Evolutionary conservation across 1,140 invertebrate species (phyloP), one percentile per base, ranked within the genome.

Genomic region (Anoplolepis gracilipes): DNA sequence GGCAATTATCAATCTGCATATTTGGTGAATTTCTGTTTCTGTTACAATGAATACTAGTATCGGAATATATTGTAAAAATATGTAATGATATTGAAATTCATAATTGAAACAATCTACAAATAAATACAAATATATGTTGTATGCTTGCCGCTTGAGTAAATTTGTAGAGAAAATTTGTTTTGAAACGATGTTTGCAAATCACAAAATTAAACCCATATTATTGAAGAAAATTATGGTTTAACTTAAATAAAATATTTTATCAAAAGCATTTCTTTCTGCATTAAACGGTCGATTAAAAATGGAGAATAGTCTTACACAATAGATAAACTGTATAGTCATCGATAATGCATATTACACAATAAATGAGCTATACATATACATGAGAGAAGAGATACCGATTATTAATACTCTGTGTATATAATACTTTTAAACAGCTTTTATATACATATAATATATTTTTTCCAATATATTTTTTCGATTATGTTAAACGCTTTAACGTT

Each of bases 91-190:
- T 30, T 4, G 16, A 76, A 78, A 33, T 65, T 19, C 5, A 4
- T 1, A 36, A 79, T 59, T 69, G 42, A 72, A 57, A 19, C 16
- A 16, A 22, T 82, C 42, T n/a, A 22, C 13, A 82, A 82, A 82
- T 81, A 81, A 36, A 22, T 19, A 49, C 6, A 4, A 36, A 36
- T 42, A 8, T 42, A n/a, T n/a, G n/a, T n/a, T n/a, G 25, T 30
- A 10, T 19, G 5, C 25, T 1, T 16, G 55, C 16, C 13, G 36
- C 19, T 67, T 65, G 65, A 42, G 33, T 25, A 42, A 59, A 81
- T 70, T 70, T 81, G 39, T 30, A 33, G 30, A 53, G 19, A 33
- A 19, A 42, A 72, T 16, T 70, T 16, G 13, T 22, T 49, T 33
- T 4, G 19, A 28, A 46, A 33, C 1, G 6, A 59, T 72, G 33